Base-by-base conservation (phyloP, 2,888 invertebrate species). In the Mythimna impura region DNA sequence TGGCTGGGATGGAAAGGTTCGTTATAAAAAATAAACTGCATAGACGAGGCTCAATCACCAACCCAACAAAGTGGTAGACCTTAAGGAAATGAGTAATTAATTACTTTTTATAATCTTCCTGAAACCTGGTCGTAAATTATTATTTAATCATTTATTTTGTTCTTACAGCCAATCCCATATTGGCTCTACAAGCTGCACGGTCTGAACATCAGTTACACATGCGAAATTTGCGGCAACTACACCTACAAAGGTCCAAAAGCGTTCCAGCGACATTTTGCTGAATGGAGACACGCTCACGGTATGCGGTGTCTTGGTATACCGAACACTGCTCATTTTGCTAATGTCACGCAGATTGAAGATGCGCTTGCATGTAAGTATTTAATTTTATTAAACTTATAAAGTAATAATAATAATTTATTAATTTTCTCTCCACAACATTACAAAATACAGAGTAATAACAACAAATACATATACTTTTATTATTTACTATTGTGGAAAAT, bases 181-280 rank as follows among this genome's bases (percentile, higher is more conserved):
- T 99, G 99, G 99, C 94, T 99, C 71, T 99, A 99, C 96, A 99
- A 99, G 93, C 96, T 99, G 9, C 99, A 99, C 91, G 99, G 99
- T 0, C 96, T 99, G 14, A 99, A 99, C 93, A 99, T 99, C 80
- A 99, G 99, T 91, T 99, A 99, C 93, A 99, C 98, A 76, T 99
- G 99, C 93, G 99, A 99, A 94, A 99, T 99, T 83, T 99, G 99
- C 93, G 99, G 99, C 36, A 99, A 99, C 96, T 99, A 98, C 89
- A 99, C 99, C 0, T 99, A 99, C 95, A 99, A 98, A 91, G 99
- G 99, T 0, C 99, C 99, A 0, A 99, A 99, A 94, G 99, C 99
- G 30, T 99, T 99, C 94, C 99, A 99, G 93, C 97, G 99, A 64
- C 99, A 99, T 95, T 99, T 99, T 96, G 99, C 99, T 0, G 98